These are phyloP conservation scores for Macrotus californicus DNA, from an alignment of 2,113 vertebrate genomes.

Conservation along the genomic window DNA sequence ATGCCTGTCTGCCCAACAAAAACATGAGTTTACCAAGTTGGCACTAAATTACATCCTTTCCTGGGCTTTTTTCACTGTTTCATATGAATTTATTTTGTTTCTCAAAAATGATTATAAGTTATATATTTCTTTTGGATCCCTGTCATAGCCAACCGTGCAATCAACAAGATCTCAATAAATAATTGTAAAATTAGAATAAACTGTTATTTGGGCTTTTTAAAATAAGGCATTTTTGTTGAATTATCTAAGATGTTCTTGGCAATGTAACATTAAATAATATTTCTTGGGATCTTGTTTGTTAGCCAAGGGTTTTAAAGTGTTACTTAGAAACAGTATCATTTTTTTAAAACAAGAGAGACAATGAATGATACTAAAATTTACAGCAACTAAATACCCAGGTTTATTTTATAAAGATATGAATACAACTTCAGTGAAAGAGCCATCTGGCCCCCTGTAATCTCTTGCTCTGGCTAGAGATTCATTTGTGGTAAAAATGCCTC, in stretches of 20 bases:
- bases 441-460: neutral
- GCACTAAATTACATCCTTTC: conserved; percentile 27
- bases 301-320: conserved; percentile 31
- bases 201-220: neutral
- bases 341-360: neutral
- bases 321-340: neutral
- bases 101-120: neutral
- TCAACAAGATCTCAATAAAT: neutral
- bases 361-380: conserved; percentile 25
- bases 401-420: neutral
- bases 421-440: neutral
- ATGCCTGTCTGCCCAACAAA: neutral
- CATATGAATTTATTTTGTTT: neutral
- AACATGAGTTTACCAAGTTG: conserved; percentile 21
- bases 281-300: conserved; percentile 7
- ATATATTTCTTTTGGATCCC: conserved; percentile 4
- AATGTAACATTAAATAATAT: conserved; percentile 34
- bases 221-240: conserved; percentile 16
- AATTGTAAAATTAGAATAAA: conserved; percentile 43
- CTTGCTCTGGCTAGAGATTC: neutral
- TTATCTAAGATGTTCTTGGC: conserved; percentile 24
- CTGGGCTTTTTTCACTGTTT: neutral
- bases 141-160: neutral
- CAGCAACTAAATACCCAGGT: neutral
- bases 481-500: conserved; percentile 5